Evolutionary conservation across 2,888 invertebrate species (phyloP).

Genomic region (Spatulosminthurus flaviceps): DNA sequence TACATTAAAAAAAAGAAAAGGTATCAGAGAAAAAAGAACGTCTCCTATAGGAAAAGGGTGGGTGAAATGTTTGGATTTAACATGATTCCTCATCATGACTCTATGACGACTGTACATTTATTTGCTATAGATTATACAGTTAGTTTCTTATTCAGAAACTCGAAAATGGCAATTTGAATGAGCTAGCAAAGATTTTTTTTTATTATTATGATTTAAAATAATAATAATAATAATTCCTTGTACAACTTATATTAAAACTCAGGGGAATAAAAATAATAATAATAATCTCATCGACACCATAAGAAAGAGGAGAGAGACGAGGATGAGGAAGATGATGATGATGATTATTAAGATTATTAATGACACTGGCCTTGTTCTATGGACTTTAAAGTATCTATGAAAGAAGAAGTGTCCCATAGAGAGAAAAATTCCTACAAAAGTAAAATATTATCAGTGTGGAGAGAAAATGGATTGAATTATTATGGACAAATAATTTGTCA

Average conservation of each 20-base stretch:
- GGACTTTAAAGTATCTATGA: neutral
- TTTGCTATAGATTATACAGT: too few relatives aligned
- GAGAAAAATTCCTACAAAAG: neutral
- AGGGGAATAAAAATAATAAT: too few relatives aligned
- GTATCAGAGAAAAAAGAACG: neutral
- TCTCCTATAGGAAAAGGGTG: neutral
- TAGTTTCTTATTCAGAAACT: neutral
- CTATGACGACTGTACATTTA: too few relatives aligned
- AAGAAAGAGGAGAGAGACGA: neutral
- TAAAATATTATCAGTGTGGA: neutral
- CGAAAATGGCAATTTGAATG: conserved; percentile 34
- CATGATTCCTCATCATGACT: neutral
- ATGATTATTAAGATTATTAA: conserved; percentile 39
- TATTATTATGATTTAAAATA: neutral
- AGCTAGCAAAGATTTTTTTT: conserved; percentile 25
- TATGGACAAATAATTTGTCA: conserved; percentile 19
- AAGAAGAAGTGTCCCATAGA: neutral
- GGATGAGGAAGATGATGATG: conserved; percentile 18
- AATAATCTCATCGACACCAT: neutral
- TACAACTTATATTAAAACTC: neutral
- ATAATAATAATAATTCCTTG: neutral
- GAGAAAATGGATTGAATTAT: conserved; percentile 11
- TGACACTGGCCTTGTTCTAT: conserved; percentile 38
- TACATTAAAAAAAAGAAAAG: too few relatives aligned
- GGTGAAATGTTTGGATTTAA: neutral